Base-by-base conservation (phyloP, 2,797 vertebrate genomes). In the Acanthurus lineatus region DNA sequence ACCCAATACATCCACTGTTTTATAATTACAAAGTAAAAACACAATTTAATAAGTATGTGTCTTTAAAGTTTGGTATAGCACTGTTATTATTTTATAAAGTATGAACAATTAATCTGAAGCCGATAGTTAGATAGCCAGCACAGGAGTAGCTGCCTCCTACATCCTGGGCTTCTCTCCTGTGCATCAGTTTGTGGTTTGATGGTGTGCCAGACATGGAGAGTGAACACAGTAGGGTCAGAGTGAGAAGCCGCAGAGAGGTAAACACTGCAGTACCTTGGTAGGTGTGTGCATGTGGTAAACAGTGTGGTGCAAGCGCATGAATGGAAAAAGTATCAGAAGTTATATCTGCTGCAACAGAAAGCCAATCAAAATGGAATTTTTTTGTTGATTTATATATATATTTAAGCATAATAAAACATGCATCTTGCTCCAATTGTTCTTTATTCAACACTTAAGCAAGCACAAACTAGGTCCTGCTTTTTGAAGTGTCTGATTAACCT, bases 221-320 rank as follows among this genome's bases (percentile, higher is more conserved):
- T 52, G 82, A 83, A 87, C 5, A 42, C 72, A 69, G 83, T 69
- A 38, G 70, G 80, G 81, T 86, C 76, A 68, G 70, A 72, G 84
- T 78, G 87, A 81, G 86, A 92, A 91, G 81, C 93, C 92, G 3
- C 92, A 93, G 76, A 84, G 74, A 60, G 66, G 84, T 90, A 90
- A 94, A 92, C 86, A 91, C 69, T 62, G 64, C 70, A 64, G 58
- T 9, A 73, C 71, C 79, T 52, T 42, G 84, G 59, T 76, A 83
- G 79, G 68, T 80, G 82, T 86, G 88, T 73, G 70, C 58, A 82
- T 25, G 57, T 57, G 58, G 68, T 65, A 20, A 81, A 73, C 60
- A 74, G 61, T 45, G 65, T 59, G 45, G 42, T 47, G 25, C 28
- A 32, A 32, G n/a, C 11, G 71, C 22, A 62, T 5, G 4, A 57